Evolutionary conservation across 2,888 invertebrate genomes (phyloP).

Genomic region (Chelonus formosanus): DNA sequence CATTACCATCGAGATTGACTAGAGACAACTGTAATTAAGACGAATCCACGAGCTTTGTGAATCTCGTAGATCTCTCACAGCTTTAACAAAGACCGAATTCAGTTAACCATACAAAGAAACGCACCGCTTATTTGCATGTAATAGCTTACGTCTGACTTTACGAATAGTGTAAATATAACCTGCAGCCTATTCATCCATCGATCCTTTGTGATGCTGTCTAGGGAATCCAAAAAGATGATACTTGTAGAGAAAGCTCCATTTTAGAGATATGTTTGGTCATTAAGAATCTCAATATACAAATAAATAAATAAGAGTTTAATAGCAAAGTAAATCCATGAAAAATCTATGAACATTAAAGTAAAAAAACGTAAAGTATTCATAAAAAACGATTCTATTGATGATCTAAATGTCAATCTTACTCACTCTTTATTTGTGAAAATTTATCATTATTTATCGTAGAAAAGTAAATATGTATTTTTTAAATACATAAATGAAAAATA

Average conservation of each 20-base stretch:
- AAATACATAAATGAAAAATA: too few species aligned
- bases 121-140: slow-evolving; percentile 59
- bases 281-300: background rate
- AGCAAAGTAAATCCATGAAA: background rate
- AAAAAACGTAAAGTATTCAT: too few species aligned
- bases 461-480: too few species aligned
- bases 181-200: slow-evolving; percentile 26
- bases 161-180: slow-evolving; percentile 43
- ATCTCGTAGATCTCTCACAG: slow-evolving; percentile 29
- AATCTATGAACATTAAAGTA: too few species aligned
- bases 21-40: slow-evolving; percentile 64
- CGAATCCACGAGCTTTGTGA: slow-evolving; percentile 56
- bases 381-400: too few species aligned
- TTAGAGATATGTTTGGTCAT: background rate
- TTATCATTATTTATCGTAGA: too few species aligned
- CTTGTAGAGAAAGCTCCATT: too few species aligned
- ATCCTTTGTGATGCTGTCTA: slow-evolving; percentile 39
- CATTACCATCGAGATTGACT: slow-evolving; percentile 66
- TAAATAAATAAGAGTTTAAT: background rate
- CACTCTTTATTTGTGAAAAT: too few species aligned
- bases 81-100: slow-evolving; percentile 35
- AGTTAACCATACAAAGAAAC: slow-evolving; percentile 36
- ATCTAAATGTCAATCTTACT: too few species aligned
- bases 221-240: background rate
- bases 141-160: slow-evolving; percentile 51